Evolutionary conservation across 2,797 vertebrate genomes (phyloP).

Genomic region (Liparis tanakae): DNA sequence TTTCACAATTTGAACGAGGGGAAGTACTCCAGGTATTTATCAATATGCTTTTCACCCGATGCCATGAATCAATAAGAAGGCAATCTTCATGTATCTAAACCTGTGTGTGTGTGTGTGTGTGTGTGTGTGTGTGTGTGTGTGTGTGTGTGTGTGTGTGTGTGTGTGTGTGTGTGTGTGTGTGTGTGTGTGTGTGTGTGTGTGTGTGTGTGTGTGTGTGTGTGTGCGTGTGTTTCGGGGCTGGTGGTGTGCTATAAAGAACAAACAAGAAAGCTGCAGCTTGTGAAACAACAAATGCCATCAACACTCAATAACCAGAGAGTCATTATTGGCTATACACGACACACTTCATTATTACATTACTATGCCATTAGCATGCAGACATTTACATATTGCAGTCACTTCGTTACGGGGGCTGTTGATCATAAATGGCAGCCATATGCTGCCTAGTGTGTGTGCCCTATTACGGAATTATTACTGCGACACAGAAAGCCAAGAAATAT

Average conservation of each 20-base stretch:
- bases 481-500: slow-evolving; percentile 68
- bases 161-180: background rate
- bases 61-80: slow-evolving; percentile 71
- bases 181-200: background rate
- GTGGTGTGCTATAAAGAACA: slow-evolving; percentile 44
- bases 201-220: no score
- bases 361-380: slow-evolving; percentile 75
- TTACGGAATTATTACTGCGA: slow-evolving; percentile 72
- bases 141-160: no score
- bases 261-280: slow-evolving; percentile 57
- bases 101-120: slow-evolving; percentile 14
- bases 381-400: slow-evolving; percentile 81
- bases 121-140: background rate
- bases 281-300: slow-evolving; percentile 75
- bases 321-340: slow-evolving; percentile 77
- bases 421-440: slow-evolving; percentile 82
- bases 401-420: slow-evolving; percentile 71
- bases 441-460: slow-evolving; percentile 62
- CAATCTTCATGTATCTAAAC: slow-evolving; percentile 54
- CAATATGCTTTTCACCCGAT: slow-evolving; percentile 72
- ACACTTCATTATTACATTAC: slow-evolving; percentile 81
- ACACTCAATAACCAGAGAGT: slow-evolving; percentile 74
- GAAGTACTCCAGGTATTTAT: slow-evolving; percentile 76
- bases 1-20: slow-evolving; percentile 72
- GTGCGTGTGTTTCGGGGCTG: no score